Evolutionary conservation across 2,113 vertebrate species (phyloP).

Genomic region (Microcebus tavaratra): DNA sequence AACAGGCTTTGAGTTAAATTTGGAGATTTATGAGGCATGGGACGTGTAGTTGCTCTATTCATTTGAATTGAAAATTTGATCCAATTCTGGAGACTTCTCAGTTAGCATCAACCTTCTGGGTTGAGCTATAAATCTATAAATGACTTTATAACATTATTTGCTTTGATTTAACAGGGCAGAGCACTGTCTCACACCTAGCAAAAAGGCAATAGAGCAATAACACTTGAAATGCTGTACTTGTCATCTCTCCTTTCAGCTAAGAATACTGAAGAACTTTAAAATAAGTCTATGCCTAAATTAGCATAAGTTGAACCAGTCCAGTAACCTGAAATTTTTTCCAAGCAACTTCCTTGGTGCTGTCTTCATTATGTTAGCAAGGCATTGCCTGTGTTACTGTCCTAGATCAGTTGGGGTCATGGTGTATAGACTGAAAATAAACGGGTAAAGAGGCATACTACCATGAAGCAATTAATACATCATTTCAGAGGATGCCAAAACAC

Average conservation of each 20-base stretch:
- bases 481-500: not conserved
- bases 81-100: constrained; percentile 68
- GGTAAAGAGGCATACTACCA: not conserved
- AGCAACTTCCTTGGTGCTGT: not conserved
- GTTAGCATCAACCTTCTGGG: constrained; percentile 60
- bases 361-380: not conserved
- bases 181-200: constrained; percentile 60
- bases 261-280: constrained; percentile 21
- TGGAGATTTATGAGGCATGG: constrained; percentile 70
- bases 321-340: not conserved
- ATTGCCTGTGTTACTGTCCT: constrained; percentile 1
- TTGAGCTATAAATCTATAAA: constrained; percentile 65
- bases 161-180: constrained; percentile 61
- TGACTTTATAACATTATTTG: constrained; percentile 64
- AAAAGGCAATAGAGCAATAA: constrained; percentile 36
- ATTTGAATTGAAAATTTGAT: constrained; percentile 80
- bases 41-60: constrained; percentile 62
- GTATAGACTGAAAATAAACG: constrained; percentile 11
- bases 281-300: constrained; percentile 11
- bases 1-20: constrained; percentile 74
- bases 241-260: constrained; percentile 45
- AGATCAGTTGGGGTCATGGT: not conserved
- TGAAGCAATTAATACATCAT: not conserved
- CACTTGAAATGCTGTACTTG: not conserved
- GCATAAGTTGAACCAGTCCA: not conserved